phyloP scores from a whole-genome alignment of 2,113 vertebrate species.

The Odontophorus gujanensis region DNA sequence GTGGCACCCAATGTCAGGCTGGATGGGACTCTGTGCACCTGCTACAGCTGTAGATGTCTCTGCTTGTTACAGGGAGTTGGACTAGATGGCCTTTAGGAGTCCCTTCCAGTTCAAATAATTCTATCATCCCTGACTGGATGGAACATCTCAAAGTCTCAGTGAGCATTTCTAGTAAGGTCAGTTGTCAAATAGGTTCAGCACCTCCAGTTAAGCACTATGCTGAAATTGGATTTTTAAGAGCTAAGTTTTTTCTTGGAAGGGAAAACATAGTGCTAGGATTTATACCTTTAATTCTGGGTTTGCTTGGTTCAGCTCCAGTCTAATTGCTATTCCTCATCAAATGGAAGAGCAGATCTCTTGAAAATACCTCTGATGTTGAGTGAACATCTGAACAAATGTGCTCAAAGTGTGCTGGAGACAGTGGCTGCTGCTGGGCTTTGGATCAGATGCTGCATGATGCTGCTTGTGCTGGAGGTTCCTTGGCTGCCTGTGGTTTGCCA shows the following conservation, averaged over 20 bases:
- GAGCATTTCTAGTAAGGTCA: not conserved
- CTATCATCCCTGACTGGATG: not conserved
- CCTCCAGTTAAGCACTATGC: not conserved
- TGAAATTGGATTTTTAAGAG: not conserved
- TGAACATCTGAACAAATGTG: not conserved
- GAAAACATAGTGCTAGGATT: not conserved
- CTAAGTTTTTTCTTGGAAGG: not conserved
- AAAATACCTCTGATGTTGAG: not conserved
- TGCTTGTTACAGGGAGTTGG: not conserved
- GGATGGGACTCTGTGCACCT: not conserved
- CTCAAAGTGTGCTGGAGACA: not conserved
- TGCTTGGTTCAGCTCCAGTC: not conserved
- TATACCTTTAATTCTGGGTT: not conserved
- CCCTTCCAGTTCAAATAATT: not conserved
- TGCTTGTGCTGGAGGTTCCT: slow-evolving; percentile 26
- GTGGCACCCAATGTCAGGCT: not conserved
- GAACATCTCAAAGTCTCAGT: not conserved
- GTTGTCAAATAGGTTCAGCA: not conserved
- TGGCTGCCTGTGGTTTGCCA: not conserved
- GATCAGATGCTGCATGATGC: not conserved
- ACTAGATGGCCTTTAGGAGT: not conserved
- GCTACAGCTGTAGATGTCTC: not conserved
- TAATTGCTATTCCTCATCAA: not conserved
- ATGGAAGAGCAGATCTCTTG: rapidly evolving
- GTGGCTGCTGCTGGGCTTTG: not conserved